These are phyloP conservation scores for Pandemis cinnamomeana DNA, from an alignment of 2,888 invertebrate species.

Conservation along the genomic window DNA sequence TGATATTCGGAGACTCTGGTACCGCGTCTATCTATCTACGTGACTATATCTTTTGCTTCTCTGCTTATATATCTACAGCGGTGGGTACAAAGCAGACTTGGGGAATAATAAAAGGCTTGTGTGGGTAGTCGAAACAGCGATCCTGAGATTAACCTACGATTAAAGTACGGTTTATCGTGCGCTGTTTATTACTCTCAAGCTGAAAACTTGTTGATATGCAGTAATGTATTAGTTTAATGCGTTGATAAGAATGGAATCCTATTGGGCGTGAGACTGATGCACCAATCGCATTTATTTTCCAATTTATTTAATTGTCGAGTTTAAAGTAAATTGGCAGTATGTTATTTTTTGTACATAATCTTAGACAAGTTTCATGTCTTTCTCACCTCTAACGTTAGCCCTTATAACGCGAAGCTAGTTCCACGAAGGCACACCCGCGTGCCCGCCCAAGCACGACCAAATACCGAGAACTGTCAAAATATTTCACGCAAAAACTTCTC, in stretches of 20 bases:
- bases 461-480: conserved; percentile 81
- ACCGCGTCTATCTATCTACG: no score
- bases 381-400: conserved; percentile 17
- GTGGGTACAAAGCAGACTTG: not conserved
- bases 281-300: not conserved
- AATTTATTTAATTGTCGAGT: not conserved
- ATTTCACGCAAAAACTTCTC: conserved; percentile 68
- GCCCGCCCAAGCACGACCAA: conserved; percentile 50
- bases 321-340: not conserved
- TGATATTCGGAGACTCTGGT: no score
- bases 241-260: conserved; percentile 5
- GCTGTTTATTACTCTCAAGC: not conserved
- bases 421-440: conserved; percentile 68
- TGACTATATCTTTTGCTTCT: no score
- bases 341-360: not conserved
- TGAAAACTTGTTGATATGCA: not conserved
- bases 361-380: conserved; percentile 17
- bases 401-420: conserved; percentile 46
- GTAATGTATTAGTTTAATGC: not conserved
- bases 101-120: not conserved
- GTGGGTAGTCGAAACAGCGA: conserved; percentile 8
- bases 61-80: not conserved
- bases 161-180: conserved; percentile 1
- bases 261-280: not conserved
- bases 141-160: conserved; percentile 23